These are phyloP conservation scores for Drosophila yakuba DNA, from an alignment of 1,140 invertebrate species.

Conservation along the genomic window DNA sequence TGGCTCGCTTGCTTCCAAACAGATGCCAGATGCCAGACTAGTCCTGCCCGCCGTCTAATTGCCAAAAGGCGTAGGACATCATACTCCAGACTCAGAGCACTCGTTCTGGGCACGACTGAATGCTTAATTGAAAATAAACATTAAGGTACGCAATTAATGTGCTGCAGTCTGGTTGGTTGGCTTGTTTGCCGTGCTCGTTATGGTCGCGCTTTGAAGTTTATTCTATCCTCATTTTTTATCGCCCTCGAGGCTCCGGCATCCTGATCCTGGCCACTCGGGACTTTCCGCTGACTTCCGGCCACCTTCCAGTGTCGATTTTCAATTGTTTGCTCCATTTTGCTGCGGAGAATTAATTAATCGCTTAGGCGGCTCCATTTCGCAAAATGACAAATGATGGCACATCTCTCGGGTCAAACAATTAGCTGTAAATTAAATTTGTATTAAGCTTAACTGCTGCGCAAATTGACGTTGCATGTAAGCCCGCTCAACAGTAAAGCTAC, in stretches of 20 bases:
- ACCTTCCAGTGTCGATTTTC: conserved; percentile 50
- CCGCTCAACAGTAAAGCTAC: background rate
- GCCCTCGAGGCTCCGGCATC: background rate
- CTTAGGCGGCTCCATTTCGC: conserved; percentile 23
- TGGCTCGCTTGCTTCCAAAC: conserved; percentile 66
- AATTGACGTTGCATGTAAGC: conserved; percentile 24
- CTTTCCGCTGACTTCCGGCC: conserved; percentile 36
- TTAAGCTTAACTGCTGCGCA: conserved; percentile 49
- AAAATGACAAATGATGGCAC: conserved; percentile 39
- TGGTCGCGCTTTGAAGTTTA: conserved; percentile 28
- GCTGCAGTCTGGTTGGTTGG: conserved; percentile 15
- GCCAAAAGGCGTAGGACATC: conserved; percentile 63
- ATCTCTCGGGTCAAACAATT: conserved; percentile 55
- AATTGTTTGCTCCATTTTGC: conserved; percentile 32
- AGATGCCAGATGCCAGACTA: conserved; percentile 51
- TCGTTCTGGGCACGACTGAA: conserved; percentile 40
- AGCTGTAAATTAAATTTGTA: conserved; percentile 66
- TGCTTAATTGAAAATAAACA: conserved; percentile 81
- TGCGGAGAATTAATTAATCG: conserved; percentile 44
- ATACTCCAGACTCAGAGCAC: conserved; percentile 12
- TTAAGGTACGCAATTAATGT: conserved; percentile 58
- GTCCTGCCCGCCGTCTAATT: conserved; percentile 72
- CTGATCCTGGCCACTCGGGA: conserved; percentile 6
- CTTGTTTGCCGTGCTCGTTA: conserved; percentile 16
- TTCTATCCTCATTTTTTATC: conserved; percentile 30